phyloP scores from a whole-genome alignment of 2,888 invertebrate genomes.

The Hypsopygia costalis region DNA sequence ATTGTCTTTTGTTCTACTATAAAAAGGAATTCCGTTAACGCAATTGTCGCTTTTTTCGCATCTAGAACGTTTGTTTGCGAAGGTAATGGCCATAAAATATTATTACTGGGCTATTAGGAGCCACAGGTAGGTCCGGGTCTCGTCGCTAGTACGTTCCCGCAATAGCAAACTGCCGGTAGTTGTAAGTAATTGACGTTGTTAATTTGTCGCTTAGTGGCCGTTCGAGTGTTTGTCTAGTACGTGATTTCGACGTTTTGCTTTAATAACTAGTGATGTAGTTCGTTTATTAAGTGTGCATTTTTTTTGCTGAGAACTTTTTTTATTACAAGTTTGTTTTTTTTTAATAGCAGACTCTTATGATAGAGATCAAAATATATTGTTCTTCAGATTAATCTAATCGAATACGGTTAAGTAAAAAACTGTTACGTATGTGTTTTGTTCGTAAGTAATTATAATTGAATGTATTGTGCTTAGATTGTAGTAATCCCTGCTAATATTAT shows the following conservation, averaged over 20 bases:
- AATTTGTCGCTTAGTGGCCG: constrained; percentile 52
- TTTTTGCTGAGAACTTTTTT: no score
- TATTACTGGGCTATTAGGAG: constrained; percentile 70
- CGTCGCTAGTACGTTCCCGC: constrained; percentile 58
- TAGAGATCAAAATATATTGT: no score
- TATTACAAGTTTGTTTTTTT: no score
- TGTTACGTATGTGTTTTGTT: no score
- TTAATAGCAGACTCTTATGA: no score
- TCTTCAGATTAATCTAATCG: no score
- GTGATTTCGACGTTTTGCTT: constrained; percentile 26
- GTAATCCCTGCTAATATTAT: no score
- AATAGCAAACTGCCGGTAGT: constrained; percentile 44
- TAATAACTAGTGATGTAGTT: no score
- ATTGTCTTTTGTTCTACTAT: constrained; percentile 41
- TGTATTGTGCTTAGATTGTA: no score
- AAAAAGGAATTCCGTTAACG: constrained; percentile 47
- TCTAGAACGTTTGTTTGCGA: constrained; percentile 68
- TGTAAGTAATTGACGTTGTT: constrained; percentile 65
- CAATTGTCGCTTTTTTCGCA: constrained; percentile 61
- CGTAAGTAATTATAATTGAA: no score
- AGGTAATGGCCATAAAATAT: constrained; percentile 75
- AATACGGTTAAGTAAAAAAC: no score
- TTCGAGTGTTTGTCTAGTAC: constrained; percentile 27
- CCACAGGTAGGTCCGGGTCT: constrained; percentile 68
- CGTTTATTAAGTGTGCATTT: no score